A percentile compares a stretch with the other conserved stretches of the same genome.
Conservation (phyloP, 2,797 vertebrate genomes). For the Pelobates cultripes region DNA sequence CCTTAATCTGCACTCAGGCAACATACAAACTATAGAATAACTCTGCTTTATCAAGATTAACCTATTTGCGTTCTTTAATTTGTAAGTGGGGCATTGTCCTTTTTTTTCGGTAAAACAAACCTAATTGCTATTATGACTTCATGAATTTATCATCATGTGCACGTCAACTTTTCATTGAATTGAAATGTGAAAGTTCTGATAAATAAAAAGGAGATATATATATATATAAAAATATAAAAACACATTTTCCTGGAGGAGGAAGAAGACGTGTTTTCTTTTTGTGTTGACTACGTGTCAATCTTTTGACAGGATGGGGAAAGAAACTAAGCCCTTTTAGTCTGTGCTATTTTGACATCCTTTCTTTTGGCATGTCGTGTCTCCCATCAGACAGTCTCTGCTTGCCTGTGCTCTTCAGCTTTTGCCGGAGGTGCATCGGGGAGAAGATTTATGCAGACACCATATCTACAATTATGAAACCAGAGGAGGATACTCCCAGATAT, state of each 20-base stretch:
- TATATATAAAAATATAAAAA: no score
- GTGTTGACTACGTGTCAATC: slow-evolving; percentile 36
- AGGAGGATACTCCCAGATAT: slow-evolving; percentile 64
- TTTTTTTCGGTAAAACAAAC: no score
- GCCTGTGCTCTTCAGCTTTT: slow-evolving; percentile 56
- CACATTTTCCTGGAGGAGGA: background rate
- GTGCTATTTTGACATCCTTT: slow-evolving; percentile 52
- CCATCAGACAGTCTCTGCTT: slow-evolving; percentile 59
- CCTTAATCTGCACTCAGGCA: no score
- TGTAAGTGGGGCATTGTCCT: no score
- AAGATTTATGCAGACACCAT: slow-evolving; percentile 67
- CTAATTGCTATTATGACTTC: no score
- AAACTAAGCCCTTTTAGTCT: slow-evolving; percentile 32
- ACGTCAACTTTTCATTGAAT: background rate
- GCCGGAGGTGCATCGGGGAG: slow-evolving; percentile 56
- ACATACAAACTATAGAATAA: no score
- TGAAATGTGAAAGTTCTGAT: background rate
- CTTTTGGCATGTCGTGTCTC: slow-evolving; percentile 49
- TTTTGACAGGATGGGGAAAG: slow-evolving; percentile 41
- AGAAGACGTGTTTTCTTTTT: slow-evolving; percentile 10
- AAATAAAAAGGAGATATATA: background rate
- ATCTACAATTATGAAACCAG: slow-evolving; percentile 68
- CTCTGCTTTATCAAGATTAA: no score
- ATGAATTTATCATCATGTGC: no score
- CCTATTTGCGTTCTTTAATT: no score